A percentile compares a stretch with the other conserved stretches of the same genome.
Conservation (phyloP, 2,888 invertebrate species). For the Nephrocerus scutellatus region DNA sequence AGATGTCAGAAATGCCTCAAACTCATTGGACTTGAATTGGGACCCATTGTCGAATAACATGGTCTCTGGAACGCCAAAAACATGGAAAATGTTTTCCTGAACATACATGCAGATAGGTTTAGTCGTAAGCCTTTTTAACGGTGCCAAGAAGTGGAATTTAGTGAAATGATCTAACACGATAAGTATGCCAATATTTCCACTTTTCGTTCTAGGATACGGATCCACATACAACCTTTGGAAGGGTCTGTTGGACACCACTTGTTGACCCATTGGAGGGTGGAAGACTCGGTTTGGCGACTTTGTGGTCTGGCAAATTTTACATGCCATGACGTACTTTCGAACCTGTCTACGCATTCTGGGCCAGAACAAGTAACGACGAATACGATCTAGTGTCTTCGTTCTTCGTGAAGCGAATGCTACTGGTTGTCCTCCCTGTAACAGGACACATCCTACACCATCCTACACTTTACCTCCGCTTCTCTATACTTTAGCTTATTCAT, state of each 20-base stretch:
- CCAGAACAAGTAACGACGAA: too few relatives aligned
- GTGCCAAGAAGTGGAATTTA: conserved; percentile 4
- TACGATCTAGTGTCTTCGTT: too few relatives aligned
- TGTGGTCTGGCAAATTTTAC: too few relatives aligned
- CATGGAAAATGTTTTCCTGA: conserved; percentile 18
- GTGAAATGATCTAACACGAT: conserved; percentile 5
- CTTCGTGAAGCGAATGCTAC: too few relatives aligned
- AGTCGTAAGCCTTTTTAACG: background rate
- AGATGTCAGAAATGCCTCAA: conserved; percentile 4
- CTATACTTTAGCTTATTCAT: too few relatives aligned
- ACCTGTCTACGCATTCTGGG: too few relatives aligned
- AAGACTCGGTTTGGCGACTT: too few relatives aligned
- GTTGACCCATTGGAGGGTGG: conserved; percentile 10
- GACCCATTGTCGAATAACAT: conserved; percentile 26
- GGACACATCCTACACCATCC: too few relatives aligned
- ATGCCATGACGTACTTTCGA: too few relatives aligned
- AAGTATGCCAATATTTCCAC: conserved; percentile 1
- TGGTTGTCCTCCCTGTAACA: too few relatives aligned
- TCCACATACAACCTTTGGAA: conserved; percentile 12
- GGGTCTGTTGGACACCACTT: background rate
- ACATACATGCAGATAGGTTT: background rate
- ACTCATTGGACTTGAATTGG: conserved; percentile 20
- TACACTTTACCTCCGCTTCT: too few relatives aligned
- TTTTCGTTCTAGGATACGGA: conserved; percentile 10
- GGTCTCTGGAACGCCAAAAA: conserved; percentile 24